Percentiles rank a stretch among this genome's conserved stretches.
These are phyloP conservation scores for Fistularia tabacaria DNA, from an alignment of 2,797 vertebrate genomes.

Conservation along the genomic window DNA sequence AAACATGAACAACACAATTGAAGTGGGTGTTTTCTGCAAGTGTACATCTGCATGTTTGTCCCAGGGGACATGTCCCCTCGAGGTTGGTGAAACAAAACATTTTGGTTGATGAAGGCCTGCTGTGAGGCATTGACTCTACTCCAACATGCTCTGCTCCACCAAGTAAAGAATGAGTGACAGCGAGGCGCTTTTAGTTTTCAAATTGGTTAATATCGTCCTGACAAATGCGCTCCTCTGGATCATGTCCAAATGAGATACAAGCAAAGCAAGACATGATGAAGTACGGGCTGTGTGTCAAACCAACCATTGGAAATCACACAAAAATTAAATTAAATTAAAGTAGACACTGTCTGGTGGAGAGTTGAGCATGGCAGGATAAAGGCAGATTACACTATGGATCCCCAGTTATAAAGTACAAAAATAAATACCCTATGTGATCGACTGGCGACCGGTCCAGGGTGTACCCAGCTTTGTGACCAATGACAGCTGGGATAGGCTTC, in stretches of 20 bases:
- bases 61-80: conserved; percentile 19
- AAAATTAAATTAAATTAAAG: too few species aligned
- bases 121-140: conserved; percentile 42
- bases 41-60: conserved; percentile 25
- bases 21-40: conserved; percentile 10
- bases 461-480: too few species aligned
- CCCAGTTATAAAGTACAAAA: too few species aligned
- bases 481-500: too few species aligned
- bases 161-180: conserved; percentile 45
- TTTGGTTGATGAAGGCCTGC: conserved; percentile 30
- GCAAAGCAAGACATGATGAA: too few species aligned
- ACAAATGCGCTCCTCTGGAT: neutral
- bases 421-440: too few species aligned
- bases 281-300: too few species aligned
- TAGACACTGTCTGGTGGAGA: too few species aligned
- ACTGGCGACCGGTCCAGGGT: too few species aligned
- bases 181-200: conserved; percentile 10
- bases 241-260: neutral
- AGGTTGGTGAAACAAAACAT: conserved; percentile 33
- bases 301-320: too few species aligned
- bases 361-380: too few species aligned
- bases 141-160: conserved; percentile 53
- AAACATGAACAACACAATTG: neutral
- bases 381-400: too few species aligned
- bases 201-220: neutral